Percentiles rank a stretch among this genome's conserved stretches.
These are phyloP conservation scores for Mechanitis messenoides DNA, from an alignment of 2,888 invertebrate genomes.

Conservation along the genomic window DNA sequence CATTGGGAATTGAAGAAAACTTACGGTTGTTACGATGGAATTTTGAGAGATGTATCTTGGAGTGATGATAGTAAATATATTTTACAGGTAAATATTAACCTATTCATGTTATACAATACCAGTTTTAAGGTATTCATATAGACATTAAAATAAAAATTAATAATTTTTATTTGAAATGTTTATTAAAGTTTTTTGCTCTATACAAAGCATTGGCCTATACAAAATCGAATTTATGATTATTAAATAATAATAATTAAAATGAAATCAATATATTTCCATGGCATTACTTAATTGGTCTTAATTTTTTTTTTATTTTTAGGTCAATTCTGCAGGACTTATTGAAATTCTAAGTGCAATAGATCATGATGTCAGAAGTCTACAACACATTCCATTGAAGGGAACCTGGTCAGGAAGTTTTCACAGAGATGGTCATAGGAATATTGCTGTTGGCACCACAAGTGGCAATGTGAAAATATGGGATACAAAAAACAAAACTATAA, in stretches of 20 bases:
- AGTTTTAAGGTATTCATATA: slow-evolving; percentile 6
- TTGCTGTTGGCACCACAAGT: slow-evolving; percentile 65
- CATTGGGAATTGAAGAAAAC: slow-evolving; percentile 73
- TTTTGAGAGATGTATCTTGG: slow-evolving; percentile 67
- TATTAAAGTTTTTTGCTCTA: no score
- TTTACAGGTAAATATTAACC: slow-evolving; percentile 52
- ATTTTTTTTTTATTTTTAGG: slow-evolving; percentile 45
- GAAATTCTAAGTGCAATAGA: slow-evolving; percentile 66
- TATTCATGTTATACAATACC: slow-evolving; percentile 1
- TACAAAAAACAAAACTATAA: slow-evolving; percentile 65
- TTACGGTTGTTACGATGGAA: slow-evolving; percentile 66
- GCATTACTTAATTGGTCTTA: no score
- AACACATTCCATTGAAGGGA: slow-evolving; percentile 65
- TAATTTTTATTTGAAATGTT: no score
- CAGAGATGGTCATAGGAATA: slow-evolving; percentile 63
- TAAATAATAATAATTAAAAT: no score
- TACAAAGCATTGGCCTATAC: no score
- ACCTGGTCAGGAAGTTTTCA: slow-evolving; percentile 70
- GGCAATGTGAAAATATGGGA: slow-evolving; percentile 72
- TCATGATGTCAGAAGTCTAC: slow-evolving; percentile 62
- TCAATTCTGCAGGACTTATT: slow-evolving; percentile 63
- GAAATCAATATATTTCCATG: no score
- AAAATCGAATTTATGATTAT: no score
- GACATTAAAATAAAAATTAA: background rate
- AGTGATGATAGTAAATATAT: slow-evolving; percentile 73